Base-by-base conservation (phyloP, 2,113 vertebrate species). In the Hippocampus guttulatus region DNA sequence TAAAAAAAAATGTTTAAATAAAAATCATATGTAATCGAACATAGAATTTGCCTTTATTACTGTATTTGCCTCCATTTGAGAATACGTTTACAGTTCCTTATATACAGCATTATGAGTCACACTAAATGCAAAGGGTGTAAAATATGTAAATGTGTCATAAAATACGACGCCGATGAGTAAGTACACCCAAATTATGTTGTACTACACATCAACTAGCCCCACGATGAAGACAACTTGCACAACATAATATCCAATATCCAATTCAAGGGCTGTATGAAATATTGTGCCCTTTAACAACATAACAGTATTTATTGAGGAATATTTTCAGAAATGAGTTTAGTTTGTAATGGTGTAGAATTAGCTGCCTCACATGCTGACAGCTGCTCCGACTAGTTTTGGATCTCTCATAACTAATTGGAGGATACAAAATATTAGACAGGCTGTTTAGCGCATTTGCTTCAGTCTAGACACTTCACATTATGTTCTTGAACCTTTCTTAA, bases 401-500 rank as follows among this genome's bases (percentile, higher is more conserved):
- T 25, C 7, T 2, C n/a, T 11, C 54, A 27, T 15, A 14, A 58
- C 12, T 58, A 27, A 15, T 58, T 27, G 55, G 55, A 10, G 76
- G 5, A 51, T 75, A 70, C 78, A 88, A 83, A 84, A 87, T 71
- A 77, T 64, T 77, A 85, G 87, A 87, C 82, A 89, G 40, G 67
- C 69, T 33, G 73, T 81, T 81, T 69, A 73, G 27, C 9, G 25
- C 18, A 80, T 88, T 80, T 85, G 57, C 74, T 67, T 76, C 74
- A 73, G 87, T 89, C 87, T 88, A 88, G 85, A 89, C 88, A 47
- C 77, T 79, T 87, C 85, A 88, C 84, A 85, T 80, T 74, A 64
- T 71, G 73, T 84, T 80, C 84, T 70, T 84, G 82, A 74, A 69
- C 71, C 83, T 40, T 67, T 68, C 71, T 70, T 77, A 75, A 69